phyloP scores from a whole-genome alignment of 2,797 vertebrate genomes.

The Novumbra hubbsi region DNA sequence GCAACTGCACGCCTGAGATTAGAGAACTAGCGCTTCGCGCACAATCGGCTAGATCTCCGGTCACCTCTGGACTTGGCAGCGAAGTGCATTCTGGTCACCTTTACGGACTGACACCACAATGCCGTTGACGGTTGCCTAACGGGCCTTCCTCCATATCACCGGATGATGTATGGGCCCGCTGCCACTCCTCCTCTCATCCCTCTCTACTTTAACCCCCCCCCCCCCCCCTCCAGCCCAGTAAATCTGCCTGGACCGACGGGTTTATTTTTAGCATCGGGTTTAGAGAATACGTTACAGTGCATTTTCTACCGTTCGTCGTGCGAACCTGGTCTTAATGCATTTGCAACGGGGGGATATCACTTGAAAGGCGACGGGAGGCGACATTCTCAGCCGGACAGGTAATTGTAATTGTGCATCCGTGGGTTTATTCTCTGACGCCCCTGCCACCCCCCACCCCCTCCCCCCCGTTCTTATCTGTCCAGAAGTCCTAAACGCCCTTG shows the following conservation, averaged over 20 bases:
- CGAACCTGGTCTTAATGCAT: not conserved
- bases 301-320: not conserved
- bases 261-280: slow-evolving; percentile 13
- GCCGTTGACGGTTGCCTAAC: not conserved
- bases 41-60: not conserved
- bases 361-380: not conserved
- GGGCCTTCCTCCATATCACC: not conserved
- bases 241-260: not conserved
- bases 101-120: not conserved
- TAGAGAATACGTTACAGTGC: not conserved
- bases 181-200: not conserved
- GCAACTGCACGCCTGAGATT: not conserved
- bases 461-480: not conserved
- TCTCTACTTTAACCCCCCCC: not conserved
- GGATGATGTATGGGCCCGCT: not conserved
- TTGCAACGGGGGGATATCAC: not conserved
- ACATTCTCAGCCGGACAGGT: not conserved
- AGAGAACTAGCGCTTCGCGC: not conserved
- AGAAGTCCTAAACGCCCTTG: not conserved
- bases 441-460: too few relatives aligned
- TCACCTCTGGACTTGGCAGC: not conserved
- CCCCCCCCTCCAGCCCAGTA: not conserved
- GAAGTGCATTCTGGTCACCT: not conserved
- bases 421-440: not conserved
- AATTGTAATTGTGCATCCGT: slow-evolving; percentile 4